These are phyloP conservation scores for Boloria euphrosyne DNA, from an alignment of 2,888 invertebrate species.

Conservation along the genomic window DNA sequence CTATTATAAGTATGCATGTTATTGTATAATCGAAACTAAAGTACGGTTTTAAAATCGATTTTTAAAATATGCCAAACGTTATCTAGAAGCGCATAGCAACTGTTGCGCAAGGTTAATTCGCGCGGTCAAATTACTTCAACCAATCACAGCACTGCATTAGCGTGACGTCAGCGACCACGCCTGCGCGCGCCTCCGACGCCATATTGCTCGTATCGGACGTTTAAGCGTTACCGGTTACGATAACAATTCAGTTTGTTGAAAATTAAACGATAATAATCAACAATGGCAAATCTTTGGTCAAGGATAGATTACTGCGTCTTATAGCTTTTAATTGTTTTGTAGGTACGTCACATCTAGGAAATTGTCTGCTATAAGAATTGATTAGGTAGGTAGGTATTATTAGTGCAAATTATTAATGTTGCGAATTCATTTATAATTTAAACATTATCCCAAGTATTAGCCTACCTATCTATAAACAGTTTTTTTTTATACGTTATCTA, in stretches of 20 bases:
- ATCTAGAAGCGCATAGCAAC: slow-evolving; percentile 67
- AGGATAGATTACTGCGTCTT: slow-evolving; percentile 47
- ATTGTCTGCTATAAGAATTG: slow-evolving; percentile 14
- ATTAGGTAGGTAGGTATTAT: too few relatives aligned
- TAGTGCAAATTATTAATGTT: too few relatives aligned
- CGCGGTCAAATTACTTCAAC: slow-evolving; percentile 58
- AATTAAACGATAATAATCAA: slow-evolving; percentile 34
- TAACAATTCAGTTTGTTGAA: slow-evolving; percentile 47
- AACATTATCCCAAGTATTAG: too few relatives aligned
- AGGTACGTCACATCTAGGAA: slow-evolving; percentile 17
- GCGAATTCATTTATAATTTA: too few relatives aligned
- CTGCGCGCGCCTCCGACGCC: slow-evolving; percentile 80
- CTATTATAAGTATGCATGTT: too few relatives aligned
- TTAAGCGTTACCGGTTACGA: slow-evolving; percentile 44
- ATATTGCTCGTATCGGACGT: slow-evolving; percentile 54
- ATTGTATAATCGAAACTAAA: too few relatives aligned
- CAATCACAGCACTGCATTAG: slow-evolving; percentile 60
- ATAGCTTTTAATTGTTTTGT: slow-evolving; percentile 41
- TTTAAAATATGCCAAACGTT: slow-evolving; percentile 7
- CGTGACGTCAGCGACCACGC: slow-evolving; percentile 80
- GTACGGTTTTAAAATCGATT: slow-evolving; percentile 1
- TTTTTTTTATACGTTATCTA: too few relatives aligned
- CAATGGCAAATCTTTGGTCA: slow-evolving; percentile 51
- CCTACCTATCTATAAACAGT: too few relatives aligned
- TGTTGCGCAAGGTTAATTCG: slow-evolving; percentile 76